Base-by-base conservation (phyloP, 2,888 invertebrate species). In the Gibbula magus region DNA sequence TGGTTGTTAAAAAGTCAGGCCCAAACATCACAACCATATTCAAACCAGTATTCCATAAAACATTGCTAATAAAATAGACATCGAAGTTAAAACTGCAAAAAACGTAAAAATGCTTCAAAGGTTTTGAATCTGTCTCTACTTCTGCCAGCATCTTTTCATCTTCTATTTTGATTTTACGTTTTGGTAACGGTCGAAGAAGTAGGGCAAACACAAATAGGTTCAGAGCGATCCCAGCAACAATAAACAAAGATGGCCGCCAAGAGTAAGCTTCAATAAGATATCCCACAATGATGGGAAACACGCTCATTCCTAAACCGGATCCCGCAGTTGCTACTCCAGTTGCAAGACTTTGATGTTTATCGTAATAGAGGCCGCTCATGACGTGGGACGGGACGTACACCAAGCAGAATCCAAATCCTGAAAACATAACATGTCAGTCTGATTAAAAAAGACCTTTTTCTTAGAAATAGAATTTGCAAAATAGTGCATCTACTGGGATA, bases 271-370 rank as follows among this genome's bases (percentile, higher is more conserved):
- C 82, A 20, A 88, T 89, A 10, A 89, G 84, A 18, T 83, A 80
- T 25, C 85, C 82, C 22, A 87, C 81, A 18, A 89, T 52, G 7
- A 87, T 84, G 0, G 89, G 88, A 39, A 88, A 88, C 7, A 89
- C 73, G 10, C 87, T 83, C n/a, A 82, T 81, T 8, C 89, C 89
- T 16, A 89, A 45, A 22, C 88, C 88, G 13, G 86, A 88, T 0
- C 89, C 90, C n/a, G 86, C 85, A 1, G 88, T 87, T 7, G 86
- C 88, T 29, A 89, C 83, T n/a, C 88, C 89, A n/a, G 89, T 88
- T 20, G 89, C 86, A 8, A 89, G 74, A 61, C 88, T 89, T 16
- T 86, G 83, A 45, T 88, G 84, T 76, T 87, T 86, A 80, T 85
- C 81, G 76, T 85, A 90, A 81, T 89, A 89, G 45, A 88, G 78